These are phyloP conservation scores for Ptyas mucosa DNA, from an alignment of 2,113 vertebrate species.

Conservation along the genomic window DNA sequence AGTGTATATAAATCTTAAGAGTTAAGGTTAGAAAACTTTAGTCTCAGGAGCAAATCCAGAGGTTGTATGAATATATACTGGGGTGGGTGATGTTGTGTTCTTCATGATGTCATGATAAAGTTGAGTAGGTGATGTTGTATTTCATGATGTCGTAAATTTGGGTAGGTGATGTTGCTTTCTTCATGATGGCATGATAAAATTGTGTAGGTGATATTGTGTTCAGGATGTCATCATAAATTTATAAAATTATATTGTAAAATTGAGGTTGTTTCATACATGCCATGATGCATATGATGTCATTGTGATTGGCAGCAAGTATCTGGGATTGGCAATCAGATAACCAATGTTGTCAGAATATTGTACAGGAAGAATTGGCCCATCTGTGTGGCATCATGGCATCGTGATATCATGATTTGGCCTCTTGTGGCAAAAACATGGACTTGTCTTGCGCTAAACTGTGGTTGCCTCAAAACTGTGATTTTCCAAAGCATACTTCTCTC, in stretches of 20 bases:
- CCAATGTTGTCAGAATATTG: background rate
- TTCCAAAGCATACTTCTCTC: background rate
- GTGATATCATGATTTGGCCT: background rate
- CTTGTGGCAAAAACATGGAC: background rate
- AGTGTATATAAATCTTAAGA: background rate
- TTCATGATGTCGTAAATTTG: no score
- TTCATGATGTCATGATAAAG: no score
- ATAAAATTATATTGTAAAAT: background rate
- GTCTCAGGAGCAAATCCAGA: background rate
- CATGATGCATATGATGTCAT: background rate
- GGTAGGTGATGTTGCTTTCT: no score
- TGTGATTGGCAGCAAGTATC: background rate
- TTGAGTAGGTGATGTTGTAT: no score
- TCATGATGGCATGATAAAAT: no score
- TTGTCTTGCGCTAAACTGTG: rapidly evolving
- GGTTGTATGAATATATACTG: background rate
- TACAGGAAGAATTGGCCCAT: background rate
- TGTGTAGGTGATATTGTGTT: no score
- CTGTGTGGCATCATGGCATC: background rate
- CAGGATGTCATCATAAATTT: no score
- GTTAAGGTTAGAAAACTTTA: background rate
- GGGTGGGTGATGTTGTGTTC: background rate
- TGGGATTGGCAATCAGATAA: background rate
- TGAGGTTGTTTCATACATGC: background rate
- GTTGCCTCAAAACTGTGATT: background rate